phyloP scores from a whole-genome alignment of 2,797 vertebrate species.

The Chaetodon trifasciatus region DNA sequence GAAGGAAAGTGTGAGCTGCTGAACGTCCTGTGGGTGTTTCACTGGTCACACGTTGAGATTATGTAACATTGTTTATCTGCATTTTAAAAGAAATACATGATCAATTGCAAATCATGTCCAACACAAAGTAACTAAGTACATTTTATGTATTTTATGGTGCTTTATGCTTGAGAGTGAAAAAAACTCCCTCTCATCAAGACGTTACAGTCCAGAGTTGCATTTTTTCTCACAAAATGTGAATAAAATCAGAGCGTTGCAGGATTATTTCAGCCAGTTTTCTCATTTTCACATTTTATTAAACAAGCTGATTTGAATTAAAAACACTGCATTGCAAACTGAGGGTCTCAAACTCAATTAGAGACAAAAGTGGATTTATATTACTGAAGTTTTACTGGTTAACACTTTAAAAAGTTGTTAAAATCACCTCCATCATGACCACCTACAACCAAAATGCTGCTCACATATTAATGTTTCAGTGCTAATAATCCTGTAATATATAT shows the following conservation, averaged over 20 bases:
- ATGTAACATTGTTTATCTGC: constrained; percentile 51
- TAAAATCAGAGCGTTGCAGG: neutral
- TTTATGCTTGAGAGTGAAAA: neutral
- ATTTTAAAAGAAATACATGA: constrained; percentile 22
- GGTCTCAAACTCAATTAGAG: neutral
- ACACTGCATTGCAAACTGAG: neutral
- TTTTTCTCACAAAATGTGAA: neutral
- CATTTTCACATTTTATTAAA: neutral
- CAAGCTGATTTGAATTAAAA: neutral
- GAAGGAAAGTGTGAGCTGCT: constrained; percentile 43
- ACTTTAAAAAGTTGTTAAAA: neutral
- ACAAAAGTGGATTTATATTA: neutral
- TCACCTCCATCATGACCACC: neutral
- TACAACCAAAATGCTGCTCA: neutral
- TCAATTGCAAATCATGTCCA: neutral
- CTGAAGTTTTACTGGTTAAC: neutral
- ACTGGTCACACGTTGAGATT: constrained; percentile 54
- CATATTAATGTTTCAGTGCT: neutral
- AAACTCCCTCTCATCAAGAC: neutral
- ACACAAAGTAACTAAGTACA: neutral
- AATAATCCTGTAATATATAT: neutral
- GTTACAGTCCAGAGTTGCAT: neutral
- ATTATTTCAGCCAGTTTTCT: neutral
- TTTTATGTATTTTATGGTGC: neutral
- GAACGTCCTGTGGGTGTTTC: constrained; percentile 58